phyloP scores from a whole-genome alignment of 1,140 invertebrate species.

The Bombus fervidus region DNA sequence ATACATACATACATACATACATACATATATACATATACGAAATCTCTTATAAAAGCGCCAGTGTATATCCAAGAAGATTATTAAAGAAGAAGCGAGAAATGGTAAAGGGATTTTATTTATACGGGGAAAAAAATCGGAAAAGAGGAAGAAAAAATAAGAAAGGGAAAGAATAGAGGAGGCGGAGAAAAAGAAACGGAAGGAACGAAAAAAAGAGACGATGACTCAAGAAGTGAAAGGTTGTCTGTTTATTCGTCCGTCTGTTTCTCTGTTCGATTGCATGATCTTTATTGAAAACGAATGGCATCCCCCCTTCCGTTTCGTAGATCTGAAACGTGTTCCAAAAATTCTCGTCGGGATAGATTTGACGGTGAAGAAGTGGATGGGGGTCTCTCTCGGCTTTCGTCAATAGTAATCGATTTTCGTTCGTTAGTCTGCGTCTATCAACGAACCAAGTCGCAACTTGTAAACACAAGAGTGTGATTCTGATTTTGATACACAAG shows the following conservation, averaged over 20 bases:
- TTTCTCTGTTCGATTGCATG: neutral
- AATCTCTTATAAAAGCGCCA: neutral
- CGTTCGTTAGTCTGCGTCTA: neutral
- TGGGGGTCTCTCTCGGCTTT: neutral
- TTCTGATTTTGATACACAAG: neutral
- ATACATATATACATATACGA: neutral
- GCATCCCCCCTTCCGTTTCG: neutral
- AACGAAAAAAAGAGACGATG: slow-evolving; percentile 21
- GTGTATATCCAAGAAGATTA: neutral
- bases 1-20: neutral
- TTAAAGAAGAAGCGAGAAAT: neutral
- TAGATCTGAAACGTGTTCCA: too few species aligned
- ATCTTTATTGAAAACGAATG: slow-evolving; percentile 34
- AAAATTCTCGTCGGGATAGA: slow-evolving; percentile 16
- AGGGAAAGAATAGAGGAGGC: neutral
- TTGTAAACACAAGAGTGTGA: neutral
- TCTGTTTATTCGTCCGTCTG: neutral
- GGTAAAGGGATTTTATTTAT: neutral
- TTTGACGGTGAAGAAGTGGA: neutral
- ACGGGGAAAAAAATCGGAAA: neutral
- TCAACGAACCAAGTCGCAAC: neutral
- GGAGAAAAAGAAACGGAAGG: neutral
- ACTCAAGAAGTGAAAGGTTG: slow-evolving; percentile 50
- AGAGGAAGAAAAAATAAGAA: too few species aligned
- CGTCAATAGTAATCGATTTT: slow-evolving; percentile 13